Evolutionary conservation across 1,140 invertebrate genomes (phyloP).

Genomic region (Lutraria rhynchaena): DNA sequence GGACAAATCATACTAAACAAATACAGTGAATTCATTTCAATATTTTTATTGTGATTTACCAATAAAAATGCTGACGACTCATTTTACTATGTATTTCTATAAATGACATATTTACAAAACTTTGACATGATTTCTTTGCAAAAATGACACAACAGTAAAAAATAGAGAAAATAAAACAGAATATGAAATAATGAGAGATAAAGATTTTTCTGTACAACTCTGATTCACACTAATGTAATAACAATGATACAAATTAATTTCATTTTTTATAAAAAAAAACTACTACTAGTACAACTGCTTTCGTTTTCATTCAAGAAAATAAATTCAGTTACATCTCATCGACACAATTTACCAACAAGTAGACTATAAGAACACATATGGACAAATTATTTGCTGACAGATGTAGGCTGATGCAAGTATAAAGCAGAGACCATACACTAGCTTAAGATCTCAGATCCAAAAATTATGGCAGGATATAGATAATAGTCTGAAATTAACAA

Average conservation of each 20-base stretch:
- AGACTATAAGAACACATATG: constrained; percentile 39
- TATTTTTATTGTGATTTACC: constrained; percentile 59
- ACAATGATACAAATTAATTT: constrained; percentile 26
- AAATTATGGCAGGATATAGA: constrained; percentile 6
- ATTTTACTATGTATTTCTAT: constrained; percentile 59
- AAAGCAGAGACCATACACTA: too few relatives aligned
- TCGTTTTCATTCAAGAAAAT: too few relatives aligned
- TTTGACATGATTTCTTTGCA: not conserved
- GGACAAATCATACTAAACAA: constrained; percentile 15
- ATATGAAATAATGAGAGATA: constrained; percentile 30
- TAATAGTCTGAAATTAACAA: constrained; percentile 26
- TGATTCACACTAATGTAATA: constrained; percentile 26
- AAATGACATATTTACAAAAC: constrained; percentile 54
- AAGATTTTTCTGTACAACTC: constrained; percentile 59
- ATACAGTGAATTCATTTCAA: constrained; percentile 37
- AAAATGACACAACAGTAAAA: constrained; percentile 54
- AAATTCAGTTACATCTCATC: too few relatives aligned
- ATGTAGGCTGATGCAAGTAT: too few relatives aligned
- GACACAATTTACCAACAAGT: too few relatives aligned
- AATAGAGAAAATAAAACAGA: constrained; percentile 50
- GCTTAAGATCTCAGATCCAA: constrained; percentile 11
- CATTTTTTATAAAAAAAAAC: constrained; percentile 19
- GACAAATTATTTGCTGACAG: constrained; percentile 7
- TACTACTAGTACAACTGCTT: constrained; percentile 33
- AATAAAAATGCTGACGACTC: constrained; percentile 62